Conservation (phyloP, 2,888 invertebrate species). For the Hermodice carunculata region DNA sequence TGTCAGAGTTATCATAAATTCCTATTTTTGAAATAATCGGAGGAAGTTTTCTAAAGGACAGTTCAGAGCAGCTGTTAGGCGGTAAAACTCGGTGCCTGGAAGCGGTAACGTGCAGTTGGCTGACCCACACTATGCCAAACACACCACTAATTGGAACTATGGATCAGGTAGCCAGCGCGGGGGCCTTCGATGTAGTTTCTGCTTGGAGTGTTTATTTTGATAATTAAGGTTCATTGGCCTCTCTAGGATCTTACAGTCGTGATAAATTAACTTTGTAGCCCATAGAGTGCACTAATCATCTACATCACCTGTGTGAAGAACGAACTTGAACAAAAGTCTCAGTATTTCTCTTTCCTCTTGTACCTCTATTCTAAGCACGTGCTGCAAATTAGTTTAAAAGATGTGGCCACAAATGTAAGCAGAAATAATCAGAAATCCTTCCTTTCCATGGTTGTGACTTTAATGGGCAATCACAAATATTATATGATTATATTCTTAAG, state of each 20-base stretch:
- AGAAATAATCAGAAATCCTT: slow-evolving; percentile 4
- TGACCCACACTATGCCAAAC: too few species aligned
- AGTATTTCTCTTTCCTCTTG: too few species aligned
- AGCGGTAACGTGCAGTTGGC: too few species aligned
- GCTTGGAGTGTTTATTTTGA: neutral
- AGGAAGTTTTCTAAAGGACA: too few species aligned
- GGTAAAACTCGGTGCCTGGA: too few species aligned
- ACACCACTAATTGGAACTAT: too few species aligned
- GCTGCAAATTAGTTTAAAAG: slow-evolving; percentile 1
- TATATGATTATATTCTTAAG: neutral
- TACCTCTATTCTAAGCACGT: slow-evolving; percentile 1
- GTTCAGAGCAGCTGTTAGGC: too few species aligned
- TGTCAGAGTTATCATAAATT: too few species aligned
- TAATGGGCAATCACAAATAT: slow-evolving; percentile 10
- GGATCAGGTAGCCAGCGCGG: too few species aligned
- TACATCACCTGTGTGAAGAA: neutral
- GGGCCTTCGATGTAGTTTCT: too few species aligned
- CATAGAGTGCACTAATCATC: neutral
- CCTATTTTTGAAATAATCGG: too few species aligned
- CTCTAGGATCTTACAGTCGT: neutral
- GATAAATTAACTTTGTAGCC: slow-evolving; percentile 5
- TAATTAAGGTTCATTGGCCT: slow-evolving; percentile 1
- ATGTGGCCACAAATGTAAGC: neutral
- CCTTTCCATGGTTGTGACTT: neutral
- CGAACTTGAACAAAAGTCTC: too few species aligned